Conservation (phyloP, 2,888 invertebrate species). For the Drosophila histrio region DNA sequence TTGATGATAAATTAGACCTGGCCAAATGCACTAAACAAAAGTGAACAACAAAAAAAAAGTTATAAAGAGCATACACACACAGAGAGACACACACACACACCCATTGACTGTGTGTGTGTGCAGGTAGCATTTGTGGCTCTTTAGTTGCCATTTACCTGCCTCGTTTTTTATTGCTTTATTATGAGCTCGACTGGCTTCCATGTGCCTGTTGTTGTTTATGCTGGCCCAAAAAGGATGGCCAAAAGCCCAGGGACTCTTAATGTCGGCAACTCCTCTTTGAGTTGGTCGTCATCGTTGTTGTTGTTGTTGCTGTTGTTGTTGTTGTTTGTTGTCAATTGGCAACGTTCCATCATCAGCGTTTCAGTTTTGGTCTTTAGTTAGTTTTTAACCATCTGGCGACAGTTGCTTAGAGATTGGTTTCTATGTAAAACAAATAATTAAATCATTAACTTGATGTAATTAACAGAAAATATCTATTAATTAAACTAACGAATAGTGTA, state of each 20-base stretch:
- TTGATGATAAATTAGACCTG: slow-evolving; percentile 74
- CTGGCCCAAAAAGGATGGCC: slow-evolving; percentile 32
- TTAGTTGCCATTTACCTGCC: slow-evolving; percentile 62
- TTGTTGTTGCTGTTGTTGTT: slow-evolving; percentile 10
- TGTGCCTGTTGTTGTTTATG: slow-evolving; percentile 36
- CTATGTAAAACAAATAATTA: neutral
- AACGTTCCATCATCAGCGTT: slow-evolving; percentile 21
- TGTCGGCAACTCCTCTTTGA: slow-evolving; percentile 1
- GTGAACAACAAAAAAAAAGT: slow-evolving; percentile 6
- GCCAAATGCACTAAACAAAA: slow-evolving; percentile 38
- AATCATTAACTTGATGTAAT: neutral
- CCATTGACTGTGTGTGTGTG: neutral
- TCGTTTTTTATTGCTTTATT: slow-evolving; percentile 75
- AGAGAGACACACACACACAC: neutral
- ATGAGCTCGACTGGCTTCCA: slow-evolving; percentile 51
- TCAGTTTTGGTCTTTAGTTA: neutral
- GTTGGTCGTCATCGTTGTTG: neutral
- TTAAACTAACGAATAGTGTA: neutral
- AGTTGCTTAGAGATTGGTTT: slow-evolving; percentile 5
- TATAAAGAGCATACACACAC: slow-evolving; percentile 17
- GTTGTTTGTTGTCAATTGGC: slow-evolving; percentile 21
- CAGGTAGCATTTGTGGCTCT: slow-evolving; percentile 64
- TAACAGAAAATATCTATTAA: slow-evolving; percentile 1
- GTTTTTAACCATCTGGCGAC: slow-evolving; percentile 28
- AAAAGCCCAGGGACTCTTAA: neutral